These are phyloP conservation scores for Cnemophilus loriae DNA, from an alignment of 2,113 vertebrate species.

Conservation along the genomic window DNA sequence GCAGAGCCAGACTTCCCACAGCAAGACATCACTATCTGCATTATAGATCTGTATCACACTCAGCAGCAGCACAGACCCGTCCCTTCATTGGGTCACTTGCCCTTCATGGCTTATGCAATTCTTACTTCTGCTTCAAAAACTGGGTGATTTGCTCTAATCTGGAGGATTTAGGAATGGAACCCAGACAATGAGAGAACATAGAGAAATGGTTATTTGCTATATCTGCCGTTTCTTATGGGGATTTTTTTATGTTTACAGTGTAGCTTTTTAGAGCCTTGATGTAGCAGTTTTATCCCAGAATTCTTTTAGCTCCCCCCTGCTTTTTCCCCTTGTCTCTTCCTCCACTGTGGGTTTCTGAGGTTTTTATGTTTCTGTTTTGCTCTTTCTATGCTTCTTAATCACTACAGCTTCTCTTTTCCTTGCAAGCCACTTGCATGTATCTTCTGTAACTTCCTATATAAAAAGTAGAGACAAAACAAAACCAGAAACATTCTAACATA, in stretches of 20 bases:
- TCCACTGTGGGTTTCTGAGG: not conserved
- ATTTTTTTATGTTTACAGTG: not conserved
- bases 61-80: not conserved
- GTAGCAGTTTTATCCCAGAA: not conserved
- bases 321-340: not conserved
- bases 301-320: not conserved
- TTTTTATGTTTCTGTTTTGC: not conserved
- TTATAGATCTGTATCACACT: not conserved
- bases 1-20: not conserved
- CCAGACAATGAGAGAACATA: not conserved
- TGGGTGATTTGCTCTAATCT: not conserved
- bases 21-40: not conserved
- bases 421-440: not conserved
- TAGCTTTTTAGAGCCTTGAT: not conserved
- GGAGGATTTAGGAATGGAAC: not conserved
- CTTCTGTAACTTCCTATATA: not conserved
- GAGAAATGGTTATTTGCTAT: not conserved
- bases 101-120: not conserved
- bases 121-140: not conserved
- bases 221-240: not conserved
- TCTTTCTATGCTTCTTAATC: not conserved
- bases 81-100: not conserved
- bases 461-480: not conserved
- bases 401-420: not conserved
- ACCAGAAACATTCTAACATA: not conserved